Evolutionary conservation across 2,888 invertebrate genomes (phyloP).

Genomic region (Eugnorisma glareosa): DNA sequence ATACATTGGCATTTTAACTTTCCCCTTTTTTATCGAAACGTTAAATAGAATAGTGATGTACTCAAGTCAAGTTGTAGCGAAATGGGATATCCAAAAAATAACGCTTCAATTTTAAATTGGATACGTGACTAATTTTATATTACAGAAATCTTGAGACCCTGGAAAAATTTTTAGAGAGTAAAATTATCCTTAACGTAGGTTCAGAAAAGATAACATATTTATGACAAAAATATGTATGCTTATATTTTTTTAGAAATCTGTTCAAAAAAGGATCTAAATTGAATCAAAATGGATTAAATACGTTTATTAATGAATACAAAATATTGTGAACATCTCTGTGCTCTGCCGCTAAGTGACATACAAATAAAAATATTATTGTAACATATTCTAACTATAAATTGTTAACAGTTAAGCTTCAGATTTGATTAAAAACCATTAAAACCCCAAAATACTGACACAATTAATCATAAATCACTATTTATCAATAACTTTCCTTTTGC

Average conservation of each 20-base stretch:
- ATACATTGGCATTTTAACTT: slow-evolving; percentile 56
- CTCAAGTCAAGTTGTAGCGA: not conserved
- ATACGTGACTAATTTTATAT: slow-evolving; percentile 50
- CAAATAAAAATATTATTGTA: not conserved
- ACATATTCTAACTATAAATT: not conserved
- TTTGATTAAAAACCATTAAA: not conserved
- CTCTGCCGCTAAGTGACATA: not conserved
- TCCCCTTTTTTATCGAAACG: slow-evolving; percentile 54
- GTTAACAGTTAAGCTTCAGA: not conserved
- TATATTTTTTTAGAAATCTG: not conserved
- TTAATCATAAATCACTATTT: not conserved
- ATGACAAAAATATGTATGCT: not conserved
- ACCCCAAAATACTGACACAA: not conserved
- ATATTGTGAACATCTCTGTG: not conserved
- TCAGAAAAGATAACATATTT: not conserved
- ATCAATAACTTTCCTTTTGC: not conserved
- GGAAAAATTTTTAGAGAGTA: not conserved
- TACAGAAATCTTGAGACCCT: not conserved
- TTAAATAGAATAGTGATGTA: slow-evolving; percentile 55
- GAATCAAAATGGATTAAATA: not conserved
- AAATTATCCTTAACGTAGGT: not conserved
- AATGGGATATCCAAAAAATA: slow-evolving; percentile 28
- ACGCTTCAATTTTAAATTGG: slow-evolving; percentile 38
- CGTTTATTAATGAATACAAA: not conserved
- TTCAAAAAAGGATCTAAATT: not conserved